These are phyloP conservation scores for Pachyseris speciosa DNA, from an alignment of 64 coral and sea anemone species.

Conservation along the genomic window DNA sequence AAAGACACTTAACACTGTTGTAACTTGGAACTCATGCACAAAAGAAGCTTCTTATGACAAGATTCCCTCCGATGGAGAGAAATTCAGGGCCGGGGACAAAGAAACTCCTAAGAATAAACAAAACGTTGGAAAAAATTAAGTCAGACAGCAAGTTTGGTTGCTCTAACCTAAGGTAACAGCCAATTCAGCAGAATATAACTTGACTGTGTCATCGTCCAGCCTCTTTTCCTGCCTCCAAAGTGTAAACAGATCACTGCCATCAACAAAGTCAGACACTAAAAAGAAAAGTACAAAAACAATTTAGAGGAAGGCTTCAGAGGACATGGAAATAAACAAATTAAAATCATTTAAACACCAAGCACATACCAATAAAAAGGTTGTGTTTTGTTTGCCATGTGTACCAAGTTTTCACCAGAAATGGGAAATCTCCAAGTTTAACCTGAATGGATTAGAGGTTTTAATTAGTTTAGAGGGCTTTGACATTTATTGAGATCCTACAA, in stretches of 20 bases:
- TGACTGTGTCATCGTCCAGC: conserved; percentile 40
- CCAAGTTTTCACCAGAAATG: conserved; percentile 89
- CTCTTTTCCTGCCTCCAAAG: conserved; percentile 68
- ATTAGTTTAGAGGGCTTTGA: no score
- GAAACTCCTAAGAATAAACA: neutral
- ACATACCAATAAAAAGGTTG: conserved; percentile 91
- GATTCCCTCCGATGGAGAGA: no score
- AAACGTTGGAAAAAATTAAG: neutral
- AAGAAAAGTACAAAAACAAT: neutral
- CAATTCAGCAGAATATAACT: conserved; percentile 60
- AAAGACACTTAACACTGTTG: no score
- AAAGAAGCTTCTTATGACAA: no score
- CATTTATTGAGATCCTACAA: no score
- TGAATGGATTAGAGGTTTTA: neutral
- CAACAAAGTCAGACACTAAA: conserved; percentile 78
- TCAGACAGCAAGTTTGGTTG: neutral
- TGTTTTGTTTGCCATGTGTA: conserved; percentile 98
- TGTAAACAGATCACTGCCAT: conserved; percentile 74
- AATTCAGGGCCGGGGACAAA: neutral
- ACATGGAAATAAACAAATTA: neutral
- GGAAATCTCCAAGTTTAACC: conserved; percentile 82
- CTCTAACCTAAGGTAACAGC: conserved; percentile 57
- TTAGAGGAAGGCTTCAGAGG: neutral
- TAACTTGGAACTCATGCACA: no score
- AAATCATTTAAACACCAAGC: neutral